Evolutionary conservation across 2,113 vertebrate genomes (phyloP).

Genomic region (Aythya baeri): DNA sequence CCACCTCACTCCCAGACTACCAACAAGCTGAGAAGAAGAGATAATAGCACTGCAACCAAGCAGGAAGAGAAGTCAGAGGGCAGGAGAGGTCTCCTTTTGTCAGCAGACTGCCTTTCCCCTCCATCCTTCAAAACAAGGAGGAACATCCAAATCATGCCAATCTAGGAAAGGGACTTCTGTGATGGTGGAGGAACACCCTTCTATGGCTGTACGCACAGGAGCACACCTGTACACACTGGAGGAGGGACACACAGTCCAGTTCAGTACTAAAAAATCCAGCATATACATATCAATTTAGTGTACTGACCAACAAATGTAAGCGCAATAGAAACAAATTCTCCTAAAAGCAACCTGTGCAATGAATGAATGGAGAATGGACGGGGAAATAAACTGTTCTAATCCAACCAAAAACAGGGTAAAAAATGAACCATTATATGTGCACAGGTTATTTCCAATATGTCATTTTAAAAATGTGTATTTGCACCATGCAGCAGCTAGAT

Average conservation of each 20-base stretch:
- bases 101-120: neutral
- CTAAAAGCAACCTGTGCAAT: neutral
- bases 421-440: neutral
- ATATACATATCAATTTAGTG: neutral
- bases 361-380: neutral
- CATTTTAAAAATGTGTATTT: conserved; percentile 2
- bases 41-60: neutral
- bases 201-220: neutral
- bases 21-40: neutral
- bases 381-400: neutral
- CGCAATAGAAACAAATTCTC: neutral
- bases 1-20: neutral
- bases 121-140: neutral
- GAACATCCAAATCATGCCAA: neutral
- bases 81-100: neutral
- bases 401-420: neutral
- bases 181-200: neutral
- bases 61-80: neutral
- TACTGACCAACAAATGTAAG: neutral
- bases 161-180: neutral
- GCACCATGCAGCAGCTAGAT: neutral
- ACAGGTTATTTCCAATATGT: neutral
- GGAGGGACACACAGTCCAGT: neutral
- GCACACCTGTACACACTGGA: fast-evolving
- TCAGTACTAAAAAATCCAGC: neutral